phyloP scores from a whole-genome alignment of 2,113 vertebrate genomes.

The Ameiurus melas region DNA sequence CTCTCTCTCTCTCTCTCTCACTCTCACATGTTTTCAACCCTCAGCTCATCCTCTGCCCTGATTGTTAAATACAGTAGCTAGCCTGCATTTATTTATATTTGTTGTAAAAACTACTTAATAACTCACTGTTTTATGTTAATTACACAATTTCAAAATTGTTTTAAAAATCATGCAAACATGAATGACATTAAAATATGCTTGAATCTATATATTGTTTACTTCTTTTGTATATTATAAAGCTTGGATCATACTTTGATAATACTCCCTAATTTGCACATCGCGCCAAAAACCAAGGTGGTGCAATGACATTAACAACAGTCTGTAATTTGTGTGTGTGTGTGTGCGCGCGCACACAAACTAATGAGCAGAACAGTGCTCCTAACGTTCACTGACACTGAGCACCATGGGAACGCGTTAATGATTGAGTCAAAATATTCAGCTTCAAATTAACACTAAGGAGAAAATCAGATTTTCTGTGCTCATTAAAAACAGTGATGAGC shows the following conservation, averaged over 20 bases:
- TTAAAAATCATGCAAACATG: not conserved
- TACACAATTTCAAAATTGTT: not conserved
- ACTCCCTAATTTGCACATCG: constrained; percentile 18
- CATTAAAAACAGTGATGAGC: constrained; percentile 27
- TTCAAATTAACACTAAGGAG: constrained; percentile 31
- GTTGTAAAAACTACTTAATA: not conserved
- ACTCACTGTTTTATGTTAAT: not conserved
- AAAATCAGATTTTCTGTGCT: constrained; percentile 30
- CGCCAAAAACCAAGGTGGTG: constrained; percentile 7
- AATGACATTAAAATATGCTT: not conserved
- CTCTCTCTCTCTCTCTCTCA: not conserved
- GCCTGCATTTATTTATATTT: not conserved
- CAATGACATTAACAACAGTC: not conserved
- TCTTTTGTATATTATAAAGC: not conserved
- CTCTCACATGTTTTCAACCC: not conserved
- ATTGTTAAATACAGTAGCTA: not conserved
- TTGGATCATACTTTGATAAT: not conserved
- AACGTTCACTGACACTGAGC: constrained; percentile 30
- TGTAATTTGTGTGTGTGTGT: not conserved
- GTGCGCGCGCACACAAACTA: not conserved
- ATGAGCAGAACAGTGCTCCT: constrained; percentile 22
- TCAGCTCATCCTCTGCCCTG: not conserved
- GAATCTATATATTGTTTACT: not conserved
- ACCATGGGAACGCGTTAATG: constrained; percentile 39
- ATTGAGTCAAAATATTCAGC: constrained; percentile 37